A percentile compares a stretch with the other conserved stretches of the same genome.
These are phyloP conservation scores for Delphinus delphis DNA, from an alignment of 2,113 vertebrate genomes.

Conservation along the genomic window DNA sequence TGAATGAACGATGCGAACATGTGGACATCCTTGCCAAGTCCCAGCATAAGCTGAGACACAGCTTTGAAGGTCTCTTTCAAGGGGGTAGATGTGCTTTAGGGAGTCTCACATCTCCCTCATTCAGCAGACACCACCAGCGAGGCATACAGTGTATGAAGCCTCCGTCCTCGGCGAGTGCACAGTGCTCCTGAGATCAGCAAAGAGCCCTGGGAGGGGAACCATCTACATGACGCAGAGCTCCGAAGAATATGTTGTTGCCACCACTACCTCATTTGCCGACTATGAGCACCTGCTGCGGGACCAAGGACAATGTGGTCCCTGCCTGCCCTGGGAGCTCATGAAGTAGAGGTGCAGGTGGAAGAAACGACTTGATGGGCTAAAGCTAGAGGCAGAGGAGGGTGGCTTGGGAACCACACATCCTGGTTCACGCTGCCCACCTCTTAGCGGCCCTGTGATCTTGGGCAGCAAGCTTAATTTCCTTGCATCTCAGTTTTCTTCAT, in stretches of 20 bases:
- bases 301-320: background rate
- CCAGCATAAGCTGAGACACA: background rate
- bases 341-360: background rate
- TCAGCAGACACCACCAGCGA: background rate
- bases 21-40: background rate
- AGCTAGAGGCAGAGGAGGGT: background rate
- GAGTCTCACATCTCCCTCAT: background rate
- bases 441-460: too few species aligned
- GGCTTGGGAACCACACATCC: background rate
- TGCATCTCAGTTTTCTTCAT: background rate
- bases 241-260: background rate
- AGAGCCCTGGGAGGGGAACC: background rate
- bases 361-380: background rate
- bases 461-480: background rate
- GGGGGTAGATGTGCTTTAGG: background rate
- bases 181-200: background rate
- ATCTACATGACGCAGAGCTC: background rate
- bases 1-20: background rate
- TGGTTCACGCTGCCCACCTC: background rate
- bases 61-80: background rate
- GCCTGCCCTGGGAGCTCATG: background rate
- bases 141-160: background rate
- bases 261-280: background rate
- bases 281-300: background rate
- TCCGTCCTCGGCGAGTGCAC: fast-evolving